Evolutionary conservation across 2,797 vertebrate species (phyloP).

Genomic region (Philypnodon macrostomus): DNA sequence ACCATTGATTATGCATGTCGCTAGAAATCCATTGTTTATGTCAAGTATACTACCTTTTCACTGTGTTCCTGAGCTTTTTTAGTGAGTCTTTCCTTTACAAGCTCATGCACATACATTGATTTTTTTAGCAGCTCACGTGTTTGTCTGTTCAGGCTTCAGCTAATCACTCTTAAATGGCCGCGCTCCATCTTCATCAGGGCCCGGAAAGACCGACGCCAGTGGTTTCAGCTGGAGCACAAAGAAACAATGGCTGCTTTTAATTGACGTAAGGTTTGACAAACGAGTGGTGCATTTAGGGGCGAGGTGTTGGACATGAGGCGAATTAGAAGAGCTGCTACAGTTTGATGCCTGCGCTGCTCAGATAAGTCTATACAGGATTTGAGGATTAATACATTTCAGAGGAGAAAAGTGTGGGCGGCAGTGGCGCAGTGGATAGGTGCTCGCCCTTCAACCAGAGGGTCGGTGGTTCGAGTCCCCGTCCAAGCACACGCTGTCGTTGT

Average conservation of each 20-base stretch:
- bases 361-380: constrained; percentile 33
- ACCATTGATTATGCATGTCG: too few species aligned
- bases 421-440: too few species aligned
- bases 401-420: too few species aligned
- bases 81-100: not conserved
- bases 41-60: not conserved
- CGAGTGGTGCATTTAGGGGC: constrained; percentile 39
- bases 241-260: constrained; percentile 43
- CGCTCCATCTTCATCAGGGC: constrained; percentile 61
- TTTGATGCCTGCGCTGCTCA: constrained; percentile 23
- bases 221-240: constrained; percentile 18
- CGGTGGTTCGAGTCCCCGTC: too few species aligned
- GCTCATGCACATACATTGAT: constrained; percentile 17
- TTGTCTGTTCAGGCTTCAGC: constrained; percentile 38
- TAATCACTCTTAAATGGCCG: constrained; percentile 67
- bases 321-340: constrained; percentile 32
- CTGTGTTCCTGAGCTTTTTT: too few species aligned
- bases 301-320: constrained; percentile 26
- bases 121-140: constrained; percentile 38
- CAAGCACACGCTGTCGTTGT: too few species aligned
- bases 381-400: constrained; percentile 19
- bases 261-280: constrained; percentile 46
- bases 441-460: too few species aligned
- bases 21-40: not conserved
- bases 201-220: constrained; percentile 31